These are phyloP conservation scores for Octomys mimax DNA, from an alignment of 2,797 vertebrate species.

Conservation along the genomic window DNA sequence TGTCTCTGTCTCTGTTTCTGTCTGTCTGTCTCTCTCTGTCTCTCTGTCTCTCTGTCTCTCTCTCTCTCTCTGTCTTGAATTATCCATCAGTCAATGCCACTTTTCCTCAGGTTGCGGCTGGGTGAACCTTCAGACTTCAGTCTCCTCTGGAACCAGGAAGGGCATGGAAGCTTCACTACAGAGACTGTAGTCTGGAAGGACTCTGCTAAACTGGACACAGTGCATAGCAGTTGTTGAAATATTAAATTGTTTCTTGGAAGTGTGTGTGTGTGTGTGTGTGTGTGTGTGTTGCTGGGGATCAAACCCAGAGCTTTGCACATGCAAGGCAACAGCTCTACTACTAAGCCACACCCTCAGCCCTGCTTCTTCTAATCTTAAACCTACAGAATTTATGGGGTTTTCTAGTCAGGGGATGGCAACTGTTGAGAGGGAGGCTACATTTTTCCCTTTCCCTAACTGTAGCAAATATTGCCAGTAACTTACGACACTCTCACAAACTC, in stretches of 20 bases:
- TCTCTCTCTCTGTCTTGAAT: neutral
- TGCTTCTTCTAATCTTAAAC: neutral
- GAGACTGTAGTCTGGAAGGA: neutral
- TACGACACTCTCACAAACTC: neutral
- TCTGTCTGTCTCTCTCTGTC: neutral
- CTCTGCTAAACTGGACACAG: neutral
- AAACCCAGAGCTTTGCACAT: too few species aligned
- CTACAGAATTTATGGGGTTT: neutral
- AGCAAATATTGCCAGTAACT: constrained; percentile 29
- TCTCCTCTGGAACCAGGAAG: neutral
- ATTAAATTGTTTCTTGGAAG: neutral
- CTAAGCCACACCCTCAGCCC: too few species aligned
- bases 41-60: too few species aligned
- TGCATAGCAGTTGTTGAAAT: neutral
- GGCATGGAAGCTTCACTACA: neutral
- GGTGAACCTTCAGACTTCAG: neutral
- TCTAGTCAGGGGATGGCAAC: neutral
- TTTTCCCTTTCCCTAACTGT: neutral
- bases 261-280: too few species aligned
- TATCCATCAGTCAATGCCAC: neutral
- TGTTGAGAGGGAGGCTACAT: neutral
- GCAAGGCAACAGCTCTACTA: too few species aligned
- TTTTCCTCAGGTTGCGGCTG: neutral
- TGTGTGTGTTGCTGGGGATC: too few species aligned
- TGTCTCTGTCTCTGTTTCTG: neutral